Conservation (phyloP, 2,797 vertebrate genomes). For the Bradypodion ventrale region DNA sequence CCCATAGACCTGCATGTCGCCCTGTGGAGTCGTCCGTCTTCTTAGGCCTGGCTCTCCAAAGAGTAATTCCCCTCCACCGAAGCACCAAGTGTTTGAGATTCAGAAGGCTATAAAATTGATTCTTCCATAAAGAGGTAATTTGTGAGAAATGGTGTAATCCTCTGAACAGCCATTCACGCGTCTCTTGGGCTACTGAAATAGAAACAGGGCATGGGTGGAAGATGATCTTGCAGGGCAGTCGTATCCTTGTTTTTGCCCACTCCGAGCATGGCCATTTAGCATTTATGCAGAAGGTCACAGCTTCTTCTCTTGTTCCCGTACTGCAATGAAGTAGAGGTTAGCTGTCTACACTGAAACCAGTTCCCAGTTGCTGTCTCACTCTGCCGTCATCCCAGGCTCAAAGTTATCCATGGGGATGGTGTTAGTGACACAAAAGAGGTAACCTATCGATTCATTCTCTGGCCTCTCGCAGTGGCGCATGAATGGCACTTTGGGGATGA, state of each 20-base stretch:
- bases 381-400: too few species aligned
- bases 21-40: slow-evolving; percentile 39
- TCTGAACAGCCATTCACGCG: slow-evolving; percentile 54
- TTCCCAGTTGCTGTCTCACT: too few species aligned
- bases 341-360: neutral
- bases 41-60: slow-evolving; percentile 49
- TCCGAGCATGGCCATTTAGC: neutral
- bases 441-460: too few species aligned
- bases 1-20: slow-evolving; percentile 44
- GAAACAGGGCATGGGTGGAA: slow-evolving; percentile 16
- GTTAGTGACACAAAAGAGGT: too few species aligned
- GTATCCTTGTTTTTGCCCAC: neutral
- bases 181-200: slow-evolving; percentile 56
- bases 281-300: slow-evolving; percentile 3
- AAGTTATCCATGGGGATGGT: too few species aligned
- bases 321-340: neutral
- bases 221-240: slow-evolving; percentile 28
- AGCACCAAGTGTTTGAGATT: slow-evolving; percentile 66
- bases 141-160: slow-evolving; percentile 64
- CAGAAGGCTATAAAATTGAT: slow-evolving; percentile 64
- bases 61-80: slow-evolving; percentile 61
- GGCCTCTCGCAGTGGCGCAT: too few species aligned
- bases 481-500: too few species aligned
- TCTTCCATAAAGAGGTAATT: slow-evolving; percentile 69
- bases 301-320: neutral